Evolutionary conservation across 1,140 invertebrate species (phyloP).

Genomic region (Stratiolaelaps scimitus): DNA sequence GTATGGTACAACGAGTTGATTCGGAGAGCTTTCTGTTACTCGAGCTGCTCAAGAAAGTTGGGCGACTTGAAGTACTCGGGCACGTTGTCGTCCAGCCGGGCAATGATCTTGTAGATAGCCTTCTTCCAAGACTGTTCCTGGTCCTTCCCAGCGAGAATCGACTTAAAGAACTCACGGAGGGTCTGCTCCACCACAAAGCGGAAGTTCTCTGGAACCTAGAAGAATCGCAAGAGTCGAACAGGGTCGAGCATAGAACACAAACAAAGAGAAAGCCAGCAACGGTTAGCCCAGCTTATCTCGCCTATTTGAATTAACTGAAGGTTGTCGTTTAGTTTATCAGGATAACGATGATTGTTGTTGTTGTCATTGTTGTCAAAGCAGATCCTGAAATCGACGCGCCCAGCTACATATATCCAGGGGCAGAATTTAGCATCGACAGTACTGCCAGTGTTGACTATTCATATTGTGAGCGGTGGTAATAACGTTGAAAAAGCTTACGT

Average conservation of each 20-base stretch:
- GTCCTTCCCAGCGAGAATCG: slow-evolving; percentile 88
- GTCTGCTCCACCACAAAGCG: slow-evolving; percentile 92
- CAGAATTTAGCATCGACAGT: too few relatives aligned
- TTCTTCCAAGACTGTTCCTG: slow-evolving; percentile 99
- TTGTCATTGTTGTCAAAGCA: too few relatives aligned
- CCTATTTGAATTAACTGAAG: too few relatives aligned
- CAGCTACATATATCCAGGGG: too few relatives aligned
- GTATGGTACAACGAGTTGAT: too few relatives aligned
- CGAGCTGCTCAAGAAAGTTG: slow-evolving; percentile 96
- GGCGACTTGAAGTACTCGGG: slow-evolving; percentile 99
- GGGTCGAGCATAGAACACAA: not conserved
- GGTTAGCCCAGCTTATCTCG: not conserved
- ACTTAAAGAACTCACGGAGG: slow-evolving; percentile 93
- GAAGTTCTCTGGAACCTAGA: slow-evolving; percentile 91
- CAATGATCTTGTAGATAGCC: slow-evolving; percentile 99
- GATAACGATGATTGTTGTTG: slow-evolving; percentile 29
- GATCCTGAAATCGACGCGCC: too few relatives aligned
- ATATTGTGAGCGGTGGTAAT: too few relatives aligned
- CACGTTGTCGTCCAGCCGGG: slow-evolving; percentile 90
- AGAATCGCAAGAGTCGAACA: slow-evolving; percentile 2
- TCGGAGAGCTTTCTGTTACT: slow-evolving; percentile 51
- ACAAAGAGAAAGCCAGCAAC: not conserved
- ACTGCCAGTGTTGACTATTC: too few relatives aligned
- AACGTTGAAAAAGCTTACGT: too few relatives aligned
- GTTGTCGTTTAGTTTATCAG: too few relatives aligned